Conservation (phyloP, 2,888 invertebrate species). For the Thereva nobilitata region DNA sequence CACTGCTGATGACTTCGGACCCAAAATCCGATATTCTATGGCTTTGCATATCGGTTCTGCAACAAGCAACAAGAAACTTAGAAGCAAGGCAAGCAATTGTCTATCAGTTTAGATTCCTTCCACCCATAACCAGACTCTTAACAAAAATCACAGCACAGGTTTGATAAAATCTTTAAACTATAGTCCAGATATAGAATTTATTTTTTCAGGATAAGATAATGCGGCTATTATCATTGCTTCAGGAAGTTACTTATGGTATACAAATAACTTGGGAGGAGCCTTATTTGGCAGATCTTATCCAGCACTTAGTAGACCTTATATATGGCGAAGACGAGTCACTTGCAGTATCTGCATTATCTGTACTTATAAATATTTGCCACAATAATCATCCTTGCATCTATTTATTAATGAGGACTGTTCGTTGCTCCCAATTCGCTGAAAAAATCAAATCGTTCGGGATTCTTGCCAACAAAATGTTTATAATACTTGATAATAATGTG, state of each 20-base stretch:
- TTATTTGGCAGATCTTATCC: constrained; percentile 63
- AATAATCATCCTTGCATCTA: constrained; percentile 77
- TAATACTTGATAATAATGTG: constrained; percentile 54
- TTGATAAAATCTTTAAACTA: neutral
- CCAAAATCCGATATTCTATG: constrained; percentile 51
- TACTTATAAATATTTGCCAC: constrained; percentile 78
- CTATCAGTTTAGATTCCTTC: constrained; percentile 52
- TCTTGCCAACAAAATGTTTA: constrained; percentile 54
- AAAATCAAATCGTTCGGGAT: constrained; percentile 53
- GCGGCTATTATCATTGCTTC: constrained; percentile 50
- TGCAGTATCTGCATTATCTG: constrained; percentile 64
- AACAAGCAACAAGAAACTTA: constrained; percentile 52
- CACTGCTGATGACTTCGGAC: constrained; percentile 49
- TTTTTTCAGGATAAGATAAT: constrained; percentile 48
- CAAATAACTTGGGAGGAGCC: constrained; percentile 81
- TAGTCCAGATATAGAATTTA: neutral
- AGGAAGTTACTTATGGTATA: constrained; percentile 79
- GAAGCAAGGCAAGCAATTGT: constrained; percentile 51
- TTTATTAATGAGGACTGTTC: constrained; percentile 71
- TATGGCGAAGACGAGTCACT: constrained; percentile 60
- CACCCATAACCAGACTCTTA: constrained; percentile 50
- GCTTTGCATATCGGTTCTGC: constrained; percentile 51
- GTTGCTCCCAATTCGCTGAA: constrained; percentile 56
- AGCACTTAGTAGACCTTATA: constrained; percentile 67
- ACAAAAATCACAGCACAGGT: constrained; percentile 47